Percentiles rank a stretch among this genome's conserved stretches.
Evolutionary conservation across 2,888 invertebrate genomes (phyloP).

Genomic region (Salpingus planirostris): DNA sequence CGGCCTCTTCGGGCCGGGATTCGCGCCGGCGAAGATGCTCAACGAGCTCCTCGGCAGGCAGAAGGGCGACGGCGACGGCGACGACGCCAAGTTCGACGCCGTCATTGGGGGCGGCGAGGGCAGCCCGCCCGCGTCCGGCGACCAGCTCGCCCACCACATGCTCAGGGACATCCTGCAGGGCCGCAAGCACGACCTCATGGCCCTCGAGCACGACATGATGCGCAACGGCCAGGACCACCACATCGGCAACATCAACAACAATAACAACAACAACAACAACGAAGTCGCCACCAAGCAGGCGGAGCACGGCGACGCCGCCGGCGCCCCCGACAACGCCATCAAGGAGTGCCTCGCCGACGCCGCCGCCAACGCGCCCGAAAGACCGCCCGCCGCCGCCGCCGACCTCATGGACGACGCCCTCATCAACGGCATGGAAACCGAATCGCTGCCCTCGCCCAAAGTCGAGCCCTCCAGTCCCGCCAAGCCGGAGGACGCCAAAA

Average conservation of each 20-base stretch:
- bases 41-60: slow-evolving; percentile 81
- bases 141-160: slow-evolving; percentile 68
- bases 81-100: slow-evolving; percentile 40
- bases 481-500: slow-evolving; percentile 64
- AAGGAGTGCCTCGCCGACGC: slow-evolving; percentile 57
- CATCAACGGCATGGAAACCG: slow-evolving; percentile 52
- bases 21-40: slow-evolving; percentile 84
- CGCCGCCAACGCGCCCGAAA: slow-evolving; percentile 41
- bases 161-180: slow-evolving; percentile 84
- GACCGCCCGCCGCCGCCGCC: slow-evolving; percentile 42
- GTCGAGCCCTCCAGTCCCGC: slow-evolving; percentile 52
- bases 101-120: slow-evolving; percentile 48
- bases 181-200: slow-evolving; percentile 72
- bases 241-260: slow-evolving; percentile 39
- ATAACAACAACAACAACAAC: slow-evolving; percentile 42
- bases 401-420: slow-evolving; percentile 53
- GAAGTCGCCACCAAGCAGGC: slow-evolving; percentile 27
- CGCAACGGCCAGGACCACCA: slow-evolving; percentile 45
- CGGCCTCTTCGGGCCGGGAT: slow-evolving; percentile 75
- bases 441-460: slow-evolving; percentile 52
- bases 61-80: slow-evolving; percentile 40
- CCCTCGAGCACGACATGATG: slow-evolving; percentile 59
- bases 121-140: slow-evolving; percentile 48
- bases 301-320: slow-evolving; percentile 57
- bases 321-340: slow-evolving; percentile 35